These are phyloP conservation scores for Prionailurus bengalensis DNA, from an alignment of 2,113 vertebrate species.

Conservation along the genomic window DNA sequence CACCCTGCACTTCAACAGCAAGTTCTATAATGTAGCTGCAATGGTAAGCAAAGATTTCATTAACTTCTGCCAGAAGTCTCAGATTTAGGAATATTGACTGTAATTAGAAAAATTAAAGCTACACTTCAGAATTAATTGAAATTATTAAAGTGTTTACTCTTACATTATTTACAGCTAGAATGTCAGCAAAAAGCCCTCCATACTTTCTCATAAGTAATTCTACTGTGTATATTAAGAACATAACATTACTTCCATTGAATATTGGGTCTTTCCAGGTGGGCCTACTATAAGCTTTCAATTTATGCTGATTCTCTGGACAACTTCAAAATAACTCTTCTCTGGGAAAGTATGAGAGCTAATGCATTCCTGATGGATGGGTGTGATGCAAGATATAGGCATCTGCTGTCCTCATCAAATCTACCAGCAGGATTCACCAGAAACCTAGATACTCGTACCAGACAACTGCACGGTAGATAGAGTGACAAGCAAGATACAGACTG, in stretches of 20 bases:
- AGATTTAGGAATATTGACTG: conserved; percentile 52
- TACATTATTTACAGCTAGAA: conserved; percentile 70
- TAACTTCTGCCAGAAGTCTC: conserved; percentile 58
- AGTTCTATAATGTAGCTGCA: conserved; percentile 56
- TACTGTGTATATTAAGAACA: background rate
- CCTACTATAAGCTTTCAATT: background rate
- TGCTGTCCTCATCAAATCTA: conserved; percentile 13
- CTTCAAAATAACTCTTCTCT: background rate
- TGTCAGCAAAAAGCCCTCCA: conserved; percentile 46
- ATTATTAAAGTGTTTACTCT: conserved; percentile 75
- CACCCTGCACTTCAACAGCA: conserved; percentile 21
- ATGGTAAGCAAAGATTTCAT: conserved; percentile 69
- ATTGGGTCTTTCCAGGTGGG: background rate
- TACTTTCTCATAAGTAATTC: conserved; percentile 46
- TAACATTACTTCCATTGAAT: background rate
- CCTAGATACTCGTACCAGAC: background rate
- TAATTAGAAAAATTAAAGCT: conserved; percentile 76
- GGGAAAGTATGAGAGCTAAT: background rate
- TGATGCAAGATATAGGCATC: background rate
- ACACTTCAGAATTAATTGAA: conserved; percentile 73
- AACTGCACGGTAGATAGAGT: background rate
- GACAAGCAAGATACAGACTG: background rate
- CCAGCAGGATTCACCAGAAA: conserved; percentile 26
- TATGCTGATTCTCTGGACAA: conserved; percentile 14
- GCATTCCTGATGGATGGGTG: background rate